These are phyloP conservation scores for Gastrophryne carolinensis DNA, from an alignment of 2,797 vertebrate genomes.

Conservation along the genomic window DNA sequence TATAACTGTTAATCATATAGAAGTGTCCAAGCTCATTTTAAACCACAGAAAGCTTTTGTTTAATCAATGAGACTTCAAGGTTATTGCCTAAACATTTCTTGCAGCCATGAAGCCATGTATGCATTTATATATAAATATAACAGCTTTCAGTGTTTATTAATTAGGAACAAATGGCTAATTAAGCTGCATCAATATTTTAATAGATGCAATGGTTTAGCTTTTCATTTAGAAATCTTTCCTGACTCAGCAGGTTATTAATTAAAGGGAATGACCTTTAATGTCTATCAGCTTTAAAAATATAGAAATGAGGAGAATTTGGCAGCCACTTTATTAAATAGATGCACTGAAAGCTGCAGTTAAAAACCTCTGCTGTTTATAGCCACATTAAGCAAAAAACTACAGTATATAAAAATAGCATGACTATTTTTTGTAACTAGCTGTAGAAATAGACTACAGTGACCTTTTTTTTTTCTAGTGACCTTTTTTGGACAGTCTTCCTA, in stretches of 20 bases:
- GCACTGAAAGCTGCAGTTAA: not conserved
- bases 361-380: not conserved
- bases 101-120: not conserved
- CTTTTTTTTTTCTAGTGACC: no score
- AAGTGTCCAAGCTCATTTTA: not conserved
- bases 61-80: slow-evolving; percentile 20
- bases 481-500: no score
- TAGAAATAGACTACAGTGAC: no score
- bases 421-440: no score
- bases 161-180: slow-evolving; percentile 15
- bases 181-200: slow-evolving; percentile 23
- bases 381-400: not conserved
- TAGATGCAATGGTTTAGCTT: slow-evolving; percentile 13
- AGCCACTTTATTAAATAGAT: slow-evolving; percentile 1
- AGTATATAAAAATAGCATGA: not conserved
- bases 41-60: not conserved
- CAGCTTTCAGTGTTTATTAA: slow-evolving; percentile 28
- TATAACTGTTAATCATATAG: not conserved
- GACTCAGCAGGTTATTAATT: slow-evolving; percentile 17
- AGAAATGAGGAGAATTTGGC: not conserved
- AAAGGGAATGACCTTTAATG: slow-evolving; percentile 9
- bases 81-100: not conserved
- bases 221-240: slow-evolving; percentile 20
- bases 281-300: slow-evolving; percentile 6
- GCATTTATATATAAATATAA: slow-evolving; percentile 3